Evolutionary conservation across 2,113 vertebrate genomes (phyloP), one percentile per base, ranked within the genome.

Genomic region (Neopipo cinnamomea): DNA sequence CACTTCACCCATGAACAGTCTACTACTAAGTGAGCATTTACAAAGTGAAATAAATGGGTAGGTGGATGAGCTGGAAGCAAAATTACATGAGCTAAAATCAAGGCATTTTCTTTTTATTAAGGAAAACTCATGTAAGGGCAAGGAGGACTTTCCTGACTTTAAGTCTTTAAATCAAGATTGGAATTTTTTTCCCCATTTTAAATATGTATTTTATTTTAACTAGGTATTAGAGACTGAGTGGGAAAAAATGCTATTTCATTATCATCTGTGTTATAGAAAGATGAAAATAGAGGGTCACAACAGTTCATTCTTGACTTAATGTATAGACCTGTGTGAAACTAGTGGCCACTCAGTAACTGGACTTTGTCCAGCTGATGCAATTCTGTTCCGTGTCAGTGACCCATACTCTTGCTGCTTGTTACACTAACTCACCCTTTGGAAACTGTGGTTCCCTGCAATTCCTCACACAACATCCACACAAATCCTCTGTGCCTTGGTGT

Each of bases 131-230:
- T 50, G 5, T 49, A 58, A 41, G 20, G 16, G 12, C 46, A 77
- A 58, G 33, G 21, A 68, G 9, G 53, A 62, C 80, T 93, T 78
- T 33, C 12, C 13, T 68, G 35, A 85, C 23, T 52, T 78, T 17
- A 75, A 67, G 28, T 16, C n/a, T 74, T 92, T 72, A 92, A 85
- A 79, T 75, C 17, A 79, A 59, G 28, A 59, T 3, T 82, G 4
- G 11, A 2, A 28, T 4, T 2, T 7, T 25, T 58, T 53, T 0
- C 1, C 6, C 15, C 3, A 14, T 82, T 91, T 78, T 42, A 58
- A 63, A 53, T 46, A 71, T 35, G 8, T 19, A 23, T 91, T 94
- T 67, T 78, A 33, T 91, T 94, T 92, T 47, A 86, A 70, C 15
- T 35, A 73, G 35, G 33, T 21, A 55, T 66, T 75, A 31, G 35